phyloP scores from a whole-genome alignment of 2,888 invertebrate species.

The Crossocerus cetratus region DNA sequence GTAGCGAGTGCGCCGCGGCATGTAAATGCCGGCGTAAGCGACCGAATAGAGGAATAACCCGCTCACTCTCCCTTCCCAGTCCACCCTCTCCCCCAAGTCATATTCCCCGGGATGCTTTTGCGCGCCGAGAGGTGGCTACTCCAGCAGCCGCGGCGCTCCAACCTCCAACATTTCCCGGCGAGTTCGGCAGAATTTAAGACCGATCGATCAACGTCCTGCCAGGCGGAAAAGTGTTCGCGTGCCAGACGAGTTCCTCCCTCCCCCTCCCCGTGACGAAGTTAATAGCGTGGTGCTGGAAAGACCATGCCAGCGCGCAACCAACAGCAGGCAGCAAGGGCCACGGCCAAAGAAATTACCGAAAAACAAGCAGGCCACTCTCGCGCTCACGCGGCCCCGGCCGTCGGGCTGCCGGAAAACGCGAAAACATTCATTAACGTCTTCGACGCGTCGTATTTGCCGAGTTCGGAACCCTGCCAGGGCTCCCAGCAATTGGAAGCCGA shows the following conservation, averaged over 20 bases:
- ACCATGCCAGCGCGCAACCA: too few relatives aligned
- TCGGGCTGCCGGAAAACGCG: constrained; percentile 31
- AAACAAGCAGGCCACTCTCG: constrained; percentile 39
- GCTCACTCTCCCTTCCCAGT: too few relatives aligned
- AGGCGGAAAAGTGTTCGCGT: constrained; percentile 55
- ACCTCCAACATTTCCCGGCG: neutral
- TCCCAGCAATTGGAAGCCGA: neutral
- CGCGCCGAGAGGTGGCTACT: neutral
- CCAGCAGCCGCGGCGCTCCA: neutral
- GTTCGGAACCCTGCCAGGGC: constrained; percentile 1
- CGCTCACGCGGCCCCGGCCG: neutral
- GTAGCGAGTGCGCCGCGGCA: neutral
- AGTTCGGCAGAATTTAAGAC: constrained; percentile 46
- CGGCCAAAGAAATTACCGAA: constrained; percentile 51
- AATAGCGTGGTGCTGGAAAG: constrained; percentile 43
- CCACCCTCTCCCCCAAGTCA: constrained; percentile 14
- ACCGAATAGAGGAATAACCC: constrained; percentile 4
- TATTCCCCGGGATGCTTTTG: constrained; percentile 10
- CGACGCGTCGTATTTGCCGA: constrained; percentile 33
- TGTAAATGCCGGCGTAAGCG: constrained; percentile 14
- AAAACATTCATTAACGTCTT: constrained; percentile 58
- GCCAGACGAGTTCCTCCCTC: constrained; percentile 45
- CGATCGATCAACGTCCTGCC: constrained; percentile 61
- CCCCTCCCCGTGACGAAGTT: constrained; percentile 58
- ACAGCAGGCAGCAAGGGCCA: neutral